Conservation (phyloP, 2,113 vertebrate species). For the Pelodiscus sinensis region DNA sequence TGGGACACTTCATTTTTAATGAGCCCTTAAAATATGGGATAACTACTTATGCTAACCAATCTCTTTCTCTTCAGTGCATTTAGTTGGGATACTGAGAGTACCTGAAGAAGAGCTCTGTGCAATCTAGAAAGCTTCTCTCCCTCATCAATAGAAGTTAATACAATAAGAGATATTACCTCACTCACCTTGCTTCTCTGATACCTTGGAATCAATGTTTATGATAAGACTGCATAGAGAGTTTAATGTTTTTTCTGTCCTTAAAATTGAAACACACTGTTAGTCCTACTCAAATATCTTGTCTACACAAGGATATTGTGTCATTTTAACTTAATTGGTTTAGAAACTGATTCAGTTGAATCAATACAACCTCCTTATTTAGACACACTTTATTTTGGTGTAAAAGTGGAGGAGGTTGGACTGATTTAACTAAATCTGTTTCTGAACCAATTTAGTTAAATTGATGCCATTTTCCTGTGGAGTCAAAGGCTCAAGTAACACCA, state of each 20-base stretch:
- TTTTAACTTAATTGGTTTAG: neutral
- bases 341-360: neutral
- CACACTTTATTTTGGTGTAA: neutral
- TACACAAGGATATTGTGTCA: neutral
- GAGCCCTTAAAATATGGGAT: neutral
- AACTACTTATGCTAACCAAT: neutral
- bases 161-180: neutral
- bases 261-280: neutral
- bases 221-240: neutral
- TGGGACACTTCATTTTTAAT: neutral
- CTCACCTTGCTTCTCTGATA: neutral
- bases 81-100: neutral
- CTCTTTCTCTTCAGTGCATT: neutral
- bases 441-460: neutral
- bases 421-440: neutral
- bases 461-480: neutral
- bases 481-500: neutral
- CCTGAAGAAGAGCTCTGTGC: neutral
- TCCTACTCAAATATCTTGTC: neutral
- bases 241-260: neutral
- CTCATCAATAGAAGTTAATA: neutral
- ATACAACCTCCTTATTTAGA: neutral
- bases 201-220: neutral
- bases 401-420: neutral
- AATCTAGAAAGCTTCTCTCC: neutral